Evolutionary conservation across 2,888 invertebrate genomes (phyloP).

Genomic region (Lepidochitona cinerea): DNA sequence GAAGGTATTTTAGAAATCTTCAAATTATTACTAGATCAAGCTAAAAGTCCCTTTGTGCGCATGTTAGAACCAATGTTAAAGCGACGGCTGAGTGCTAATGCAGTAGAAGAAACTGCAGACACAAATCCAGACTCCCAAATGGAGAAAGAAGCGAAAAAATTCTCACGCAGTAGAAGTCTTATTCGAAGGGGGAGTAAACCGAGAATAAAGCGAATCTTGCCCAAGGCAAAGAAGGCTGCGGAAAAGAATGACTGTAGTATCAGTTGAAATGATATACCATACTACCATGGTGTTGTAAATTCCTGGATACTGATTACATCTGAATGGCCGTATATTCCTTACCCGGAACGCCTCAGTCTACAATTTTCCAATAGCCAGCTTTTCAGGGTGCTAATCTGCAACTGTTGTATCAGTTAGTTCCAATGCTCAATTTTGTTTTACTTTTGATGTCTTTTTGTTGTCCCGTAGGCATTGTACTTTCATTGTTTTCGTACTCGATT

Average conservation of each 20-base stretch:
- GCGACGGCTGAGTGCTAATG: conserved; percentile 80
- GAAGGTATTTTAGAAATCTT: conserved; percentile 85
- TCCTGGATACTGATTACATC: not conserved
- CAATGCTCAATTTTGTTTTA: too few species aligned
- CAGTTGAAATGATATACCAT: not conserved
- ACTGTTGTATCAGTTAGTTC: too few species aligned
- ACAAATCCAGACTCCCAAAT: conserved; percentile 76
- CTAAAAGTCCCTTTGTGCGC: conserved; percentile 75
- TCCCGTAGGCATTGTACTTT: too few species aligned
- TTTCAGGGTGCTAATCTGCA: too few species aligned
- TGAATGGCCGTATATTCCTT: too few species aligned
- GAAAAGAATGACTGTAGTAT: conserved; percentile 53
- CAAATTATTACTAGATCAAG: conserved; percentile 83
- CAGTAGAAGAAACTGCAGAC: conserved; percentile 62
- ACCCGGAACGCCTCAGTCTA: too few species aligned
- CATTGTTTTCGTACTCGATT: too few species aligned
- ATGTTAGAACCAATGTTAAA: conserved; percentile 73
- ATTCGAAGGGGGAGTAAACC: conserved; percentile 82
- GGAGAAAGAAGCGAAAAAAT: conserved; percentile 43
- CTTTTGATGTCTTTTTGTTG: too few species aligned
- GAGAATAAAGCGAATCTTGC: conserved; percentile 49
- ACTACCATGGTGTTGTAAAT: not conserved
- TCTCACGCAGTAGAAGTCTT: conserved; percentile 78
- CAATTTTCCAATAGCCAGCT: too few species aligned
- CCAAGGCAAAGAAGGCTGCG: conserved; percentile 42